These are phyloP conservation scores for Cygnus olor DNA, from an alignment of 2,797 vertebrate genomes.

Conservation along the genomic window DNA sequence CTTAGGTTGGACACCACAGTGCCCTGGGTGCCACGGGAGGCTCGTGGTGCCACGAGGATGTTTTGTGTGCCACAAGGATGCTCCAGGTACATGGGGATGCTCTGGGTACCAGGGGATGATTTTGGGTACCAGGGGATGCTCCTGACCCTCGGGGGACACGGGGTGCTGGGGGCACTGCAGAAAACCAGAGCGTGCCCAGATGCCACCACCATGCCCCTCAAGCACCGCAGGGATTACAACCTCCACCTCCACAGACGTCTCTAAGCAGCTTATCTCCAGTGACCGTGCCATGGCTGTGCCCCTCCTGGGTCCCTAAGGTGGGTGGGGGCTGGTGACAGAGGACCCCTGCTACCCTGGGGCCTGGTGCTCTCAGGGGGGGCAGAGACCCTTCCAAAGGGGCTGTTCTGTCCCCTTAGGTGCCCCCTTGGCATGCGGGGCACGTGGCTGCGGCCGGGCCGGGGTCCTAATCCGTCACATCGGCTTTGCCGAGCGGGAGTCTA, in stretches of 20 bases:
- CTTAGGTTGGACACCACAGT: not conserved
- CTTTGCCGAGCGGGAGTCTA: not conserved
- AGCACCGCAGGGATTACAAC: not conserved
- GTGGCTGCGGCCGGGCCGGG: accelerated
- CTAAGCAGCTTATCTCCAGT: conserved; percentile 46
- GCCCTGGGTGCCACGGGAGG: not conserved
- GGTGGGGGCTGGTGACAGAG: not conserved
- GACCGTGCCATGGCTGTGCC: not conserved
- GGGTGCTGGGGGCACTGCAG: accelerated
- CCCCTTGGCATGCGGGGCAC: accelerated
- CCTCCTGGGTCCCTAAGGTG: not conserved
- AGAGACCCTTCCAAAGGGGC: not conserved
- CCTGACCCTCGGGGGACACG: not conserved
- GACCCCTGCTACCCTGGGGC: accelerated
- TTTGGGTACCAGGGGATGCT: not conserved
- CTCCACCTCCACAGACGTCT: not conserved
- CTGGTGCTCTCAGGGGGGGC: not conserved
- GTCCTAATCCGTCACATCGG: not conserved
- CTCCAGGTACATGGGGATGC: not conserved
- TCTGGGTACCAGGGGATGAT: not conserved
- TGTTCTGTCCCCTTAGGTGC: accelerated
- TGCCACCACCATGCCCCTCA: not conserved
- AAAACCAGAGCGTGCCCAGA: not conserved
- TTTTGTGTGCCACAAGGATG: not conserved
- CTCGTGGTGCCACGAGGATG: not conserved